A percentile compares a stretch with the other conserved stretches of the same genome.
Conservation (phyloP, 2,888 invertebrate species). For the Tholera decimalis region DNA sequence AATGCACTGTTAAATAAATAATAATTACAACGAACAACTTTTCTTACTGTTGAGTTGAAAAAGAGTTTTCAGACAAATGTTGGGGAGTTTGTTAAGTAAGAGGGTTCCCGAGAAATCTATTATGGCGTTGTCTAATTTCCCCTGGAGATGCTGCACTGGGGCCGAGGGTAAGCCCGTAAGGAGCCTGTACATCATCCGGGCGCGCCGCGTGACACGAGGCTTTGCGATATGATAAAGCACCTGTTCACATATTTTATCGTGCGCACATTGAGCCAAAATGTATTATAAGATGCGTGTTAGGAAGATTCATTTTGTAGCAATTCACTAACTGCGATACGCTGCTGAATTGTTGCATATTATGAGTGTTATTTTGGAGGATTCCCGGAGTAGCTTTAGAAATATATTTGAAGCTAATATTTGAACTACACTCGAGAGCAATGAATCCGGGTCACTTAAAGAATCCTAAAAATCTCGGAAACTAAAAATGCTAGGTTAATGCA, state of each 20-base stretch:
- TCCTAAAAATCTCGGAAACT: too few relatives aligned
- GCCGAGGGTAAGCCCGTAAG: conserved; percentile 81
- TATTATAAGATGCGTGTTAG: conserved; percentile 77
- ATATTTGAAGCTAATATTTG: background rate
- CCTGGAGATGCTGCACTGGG: conserved; percentile 71
- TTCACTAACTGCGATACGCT: conserved; percentile 56
- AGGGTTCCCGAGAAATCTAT: conserved; percentile 78
- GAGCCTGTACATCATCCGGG: conserved; percentile 86
- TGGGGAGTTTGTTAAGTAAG: conserved; percentile 45
- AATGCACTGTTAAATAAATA: conserved; percentile 49
- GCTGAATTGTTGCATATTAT: conserved; percentile 37
- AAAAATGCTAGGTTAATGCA: too few relatives aligned
- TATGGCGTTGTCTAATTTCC: conserved; percentile 82
- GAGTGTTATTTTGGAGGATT: background rate
- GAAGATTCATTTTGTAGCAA: conserved; percentile 67
- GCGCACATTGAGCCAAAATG: conserved; percentile 81
- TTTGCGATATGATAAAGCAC: conserved; percentile 88
- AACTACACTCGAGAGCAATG: too few relatives aligned
- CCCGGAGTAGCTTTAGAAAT: background rate
- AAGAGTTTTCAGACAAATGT: conserved; percentile 45
- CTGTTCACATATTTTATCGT: conserved; percentile 89
- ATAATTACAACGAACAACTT: conserved; percentile 37
- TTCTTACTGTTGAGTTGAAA: conserved; percentile 22
- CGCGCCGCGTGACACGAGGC: conserved; percentile 84
- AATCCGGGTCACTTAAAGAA: too few relatives aligned